These are phyloP conservation scores for Macrophya annulata DNA, from an alignment of 2,888 invertebrate genomes.

Conservation along the genomic window DNA sequence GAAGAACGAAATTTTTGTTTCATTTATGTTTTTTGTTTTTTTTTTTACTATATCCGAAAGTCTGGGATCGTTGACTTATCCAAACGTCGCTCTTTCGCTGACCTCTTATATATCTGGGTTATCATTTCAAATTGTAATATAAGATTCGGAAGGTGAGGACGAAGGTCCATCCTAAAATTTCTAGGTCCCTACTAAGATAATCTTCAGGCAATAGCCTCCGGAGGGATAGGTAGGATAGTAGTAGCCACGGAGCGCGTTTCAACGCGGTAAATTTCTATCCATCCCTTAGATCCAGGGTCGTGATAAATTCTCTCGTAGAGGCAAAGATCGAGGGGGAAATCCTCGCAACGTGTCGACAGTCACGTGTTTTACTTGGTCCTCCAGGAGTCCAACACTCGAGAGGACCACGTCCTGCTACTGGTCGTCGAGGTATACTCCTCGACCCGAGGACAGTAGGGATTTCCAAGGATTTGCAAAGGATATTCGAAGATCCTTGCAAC, in stretches of 20 bases:
- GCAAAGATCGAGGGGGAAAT: conserved; percentile 1
- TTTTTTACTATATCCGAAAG: neutral
- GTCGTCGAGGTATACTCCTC: neutral
- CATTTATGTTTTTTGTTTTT: neutral
- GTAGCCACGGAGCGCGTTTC: neutral
- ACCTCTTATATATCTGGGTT: neutral
- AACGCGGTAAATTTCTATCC: conserved; percentile 43
- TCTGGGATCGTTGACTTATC: neutral
- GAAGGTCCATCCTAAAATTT: neutral
- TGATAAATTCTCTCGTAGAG: conserved; percentile 39
- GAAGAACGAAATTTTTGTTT: too few species aligned
- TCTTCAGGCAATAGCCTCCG: neutral
- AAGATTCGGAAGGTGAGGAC: neutral
- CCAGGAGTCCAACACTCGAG: conserved; percentile 2
- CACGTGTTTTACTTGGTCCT: conserved; percentile 23
- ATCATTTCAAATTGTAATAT: neutral
- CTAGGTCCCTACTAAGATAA: neutral
- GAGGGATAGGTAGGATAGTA: too few species aligned
- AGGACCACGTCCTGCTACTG: neutral
- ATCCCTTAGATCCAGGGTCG: neutral
- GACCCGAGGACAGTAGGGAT: conserved; percentile 63
- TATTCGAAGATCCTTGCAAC: conserved; percentile 9
- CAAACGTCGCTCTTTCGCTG: neutral
- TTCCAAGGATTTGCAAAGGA: conserved; percentile 63
- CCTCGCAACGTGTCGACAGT: conserved; percentile 41